Conservation (phyloP, 2,797 vertebrate genomes). For the Martes flavigula region DNA sequence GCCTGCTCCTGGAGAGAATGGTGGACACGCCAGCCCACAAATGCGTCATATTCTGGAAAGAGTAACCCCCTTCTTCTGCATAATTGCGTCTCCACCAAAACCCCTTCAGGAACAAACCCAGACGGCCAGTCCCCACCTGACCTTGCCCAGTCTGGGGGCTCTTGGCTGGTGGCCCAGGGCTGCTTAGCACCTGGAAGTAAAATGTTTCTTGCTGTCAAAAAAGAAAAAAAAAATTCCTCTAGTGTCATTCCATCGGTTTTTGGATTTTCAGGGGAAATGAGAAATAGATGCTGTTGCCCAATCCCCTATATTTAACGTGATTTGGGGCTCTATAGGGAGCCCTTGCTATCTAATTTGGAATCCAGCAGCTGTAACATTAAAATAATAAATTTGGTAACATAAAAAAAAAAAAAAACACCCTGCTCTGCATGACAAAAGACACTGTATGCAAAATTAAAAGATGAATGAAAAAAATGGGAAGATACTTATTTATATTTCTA, state of each 20-base stretch:
- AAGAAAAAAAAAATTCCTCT: neutral
- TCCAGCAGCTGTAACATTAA: neutral
- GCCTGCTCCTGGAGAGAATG: neutral
- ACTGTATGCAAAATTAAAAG: neutral
- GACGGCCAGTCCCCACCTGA: neutral
- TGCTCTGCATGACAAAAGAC: neutral
- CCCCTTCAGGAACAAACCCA: neutral
- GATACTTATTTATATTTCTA: neutral
- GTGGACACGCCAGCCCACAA: neutral
- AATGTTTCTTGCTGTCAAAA: neutral
- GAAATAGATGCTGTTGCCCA: neutral
- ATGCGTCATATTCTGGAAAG: neutral
- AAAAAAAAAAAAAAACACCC: neutral
- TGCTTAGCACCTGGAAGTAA: neutral
- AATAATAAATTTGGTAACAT: neutral
- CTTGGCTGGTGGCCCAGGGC: neutral
- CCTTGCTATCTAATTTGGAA: neutral
- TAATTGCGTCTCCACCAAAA: neutral
- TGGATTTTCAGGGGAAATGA: neutral
- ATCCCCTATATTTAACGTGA: neutral
- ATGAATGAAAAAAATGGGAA: neutral
- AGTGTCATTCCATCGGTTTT: neutral
- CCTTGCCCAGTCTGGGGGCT: neutral
- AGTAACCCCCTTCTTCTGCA: neutral
- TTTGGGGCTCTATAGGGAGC: neutral